Evolutionary conservation across 2,797 vertebrate genomes (phyloP).

Genomic region (Epinephelus awoara): DNA sequence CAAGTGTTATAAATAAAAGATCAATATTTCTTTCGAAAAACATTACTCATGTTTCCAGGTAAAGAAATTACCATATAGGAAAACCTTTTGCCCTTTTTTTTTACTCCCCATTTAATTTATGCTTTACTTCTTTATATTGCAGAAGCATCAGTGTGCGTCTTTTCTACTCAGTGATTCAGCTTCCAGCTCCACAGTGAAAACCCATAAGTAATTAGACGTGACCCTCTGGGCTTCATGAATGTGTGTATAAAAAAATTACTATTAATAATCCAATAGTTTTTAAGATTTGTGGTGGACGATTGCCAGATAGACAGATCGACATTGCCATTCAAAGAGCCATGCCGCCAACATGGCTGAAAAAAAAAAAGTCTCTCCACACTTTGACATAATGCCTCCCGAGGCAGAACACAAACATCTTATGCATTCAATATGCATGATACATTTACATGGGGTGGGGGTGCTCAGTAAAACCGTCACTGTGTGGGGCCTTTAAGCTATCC

Average conservation of each 20-base stretch:
- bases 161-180: conserved; percentile 14
- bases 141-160: neutral
- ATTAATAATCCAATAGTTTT: neutral
- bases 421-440: conserved; percentile 42
- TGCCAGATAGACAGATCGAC: neutral
- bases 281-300: neutral
- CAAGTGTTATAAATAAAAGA: conserved; percentile 47
- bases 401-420: conserved; percentile 33
- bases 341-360: neutral
- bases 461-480: conserved; percentile 18
- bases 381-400: conserved; percentile 22
- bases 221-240: conserved; percentile 6
- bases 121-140: conserved; percentile 19
- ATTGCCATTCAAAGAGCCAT: conserved; percentile 2
- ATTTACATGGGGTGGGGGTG: conserved; percentile 18
- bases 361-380: neutral
- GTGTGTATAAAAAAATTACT: neutral
- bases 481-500: conserved; percentile 42
- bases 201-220: neutral
- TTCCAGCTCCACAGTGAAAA: conserved; percentile 18
- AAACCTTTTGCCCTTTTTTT: conserved; percentile 21
- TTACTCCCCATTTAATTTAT: conserved; percentile 16
- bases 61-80: conserved; percentile 41
- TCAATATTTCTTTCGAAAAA: conserved; percentile 43
- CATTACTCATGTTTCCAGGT: conserved; percentile 44